These are phyloP conservation scores for Callaeas wilsoni DNA, from an alignment of 2,113 vertebrate species.

Conservation along the genomic window DNA sequence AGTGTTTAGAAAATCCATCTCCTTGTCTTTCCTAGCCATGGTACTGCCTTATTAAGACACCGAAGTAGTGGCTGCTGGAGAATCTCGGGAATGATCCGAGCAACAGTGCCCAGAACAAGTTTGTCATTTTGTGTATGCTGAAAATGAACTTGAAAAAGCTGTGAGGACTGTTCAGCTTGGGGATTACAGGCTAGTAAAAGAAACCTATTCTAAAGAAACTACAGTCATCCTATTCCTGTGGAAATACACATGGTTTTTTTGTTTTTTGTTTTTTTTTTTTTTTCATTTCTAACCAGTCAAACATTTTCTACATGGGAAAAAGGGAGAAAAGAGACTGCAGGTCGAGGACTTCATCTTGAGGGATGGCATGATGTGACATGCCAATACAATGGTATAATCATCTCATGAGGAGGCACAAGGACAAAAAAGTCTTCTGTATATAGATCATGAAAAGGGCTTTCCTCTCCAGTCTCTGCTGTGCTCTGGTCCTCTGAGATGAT, in stretches of 20 bases:
- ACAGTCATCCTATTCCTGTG: not conserved
- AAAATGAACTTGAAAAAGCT: not conserved
- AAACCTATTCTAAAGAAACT: not conserved
- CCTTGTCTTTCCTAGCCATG: slow-evolving; percentile 4
- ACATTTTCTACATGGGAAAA: not conserved
- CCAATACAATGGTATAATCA: not conserved
- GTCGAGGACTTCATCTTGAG: not conserved
- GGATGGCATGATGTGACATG: not conserved
- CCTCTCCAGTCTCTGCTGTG: not conserved
- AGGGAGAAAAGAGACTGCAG: not conserved
- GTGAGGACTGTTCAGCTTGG: not conserved
- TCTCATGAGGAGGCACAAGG: not conserved
- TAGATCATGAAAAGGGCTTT: not conserved
- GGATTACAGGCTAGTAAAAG: not conserved
- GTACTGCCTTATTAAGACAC: slow-evolving; percentile 48
- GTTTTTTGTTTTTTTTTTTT: not conserved
- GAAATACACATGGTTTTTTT: accelerated
- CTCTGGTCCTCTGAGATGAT: not conserved
- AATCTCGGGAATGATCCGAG: slow-evolving; percentile 37
- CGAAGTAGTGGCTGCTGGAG: not conserved
- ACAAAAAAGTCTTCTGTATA: not conserved
- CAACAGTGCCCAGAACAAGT: not conserved
- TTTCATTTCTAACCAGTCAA: not conserved
- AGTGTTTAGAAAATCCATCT: slow-evolving; percentile 46
- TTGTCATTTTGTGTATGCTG: not conserved